These are phyloP conservation scores for Heliconius melpomene DNA, from an alignment of 1,140 invertebrate species.

Conservation along the genomic window DNA sequence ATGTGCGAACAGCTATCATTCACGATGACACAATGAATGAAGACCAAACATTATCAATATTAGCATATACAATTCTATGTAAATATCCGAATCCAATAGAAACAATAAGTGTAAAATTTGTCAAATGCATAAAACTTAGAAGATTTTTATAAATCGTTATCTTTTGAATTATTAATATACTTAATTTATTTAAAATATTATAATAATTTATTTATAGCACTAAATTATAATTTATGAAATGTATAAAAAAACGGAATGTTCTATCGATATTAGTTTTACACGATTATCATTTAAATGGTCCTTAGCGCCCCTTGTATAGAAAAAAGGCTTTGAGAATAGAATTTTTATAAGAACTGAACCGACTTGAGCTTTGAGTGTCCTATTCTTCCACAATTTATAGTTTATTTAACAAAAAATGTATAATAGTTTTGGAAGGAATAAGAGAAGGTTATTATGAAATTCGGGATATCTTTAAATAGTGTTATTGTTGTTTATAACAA, in stretches of 20 bases:
- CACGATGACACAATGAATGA: slow-evolving; percentile 24
- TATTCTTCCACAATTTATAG: slow-evolving; percentile 78
- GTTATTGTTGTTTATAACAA: slow-evolving; percentile 56
- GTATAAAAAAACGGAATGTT: not conserved
- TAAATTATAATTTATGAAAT: not conserved
- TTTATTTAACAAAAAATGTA: slow-evolving; percentile 78
- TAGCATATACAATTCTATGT: slow-evolving; percentile 44
- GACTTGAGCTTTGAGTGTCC: slow-evolving; percentile 61
- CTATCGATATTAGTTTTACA: not conserved
- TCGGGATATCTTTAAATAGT: slow-evolving; percentile 48
- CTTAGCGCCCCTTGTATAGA: slow-evolving; percentile 68
- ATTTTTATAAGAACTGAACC: slow-evolving; percentile 64
- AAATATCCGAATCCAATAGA: slow-evolving; percentile 39
- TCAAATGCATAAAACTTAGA: slow-evolving; percentile 13
- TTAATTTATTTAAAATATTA: not conserved
- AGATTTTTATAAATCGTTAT: too few relatives aligned
- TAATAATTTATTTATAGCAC: not conserved
- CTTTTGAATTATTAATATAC: not conserved
- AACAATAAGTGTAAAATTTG: slow-evolving; percentile 38
- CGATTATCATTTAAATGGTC: slow-evolving; percentile 56
- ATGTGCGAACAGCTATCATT: slow-evolving; percentile 36
- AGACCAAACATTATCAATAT: slow-evolving; percentile 33
- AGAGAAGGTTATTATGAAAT: slow-evolving; percentile 43
- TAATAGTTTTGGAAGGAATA: slow-evolving; percentile 56
- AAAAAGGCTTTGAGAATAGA: slow-evolving; percentile 53